These are phyloP conservation scores for Drosophila jambulina DNA, from an alignment of 1,140 invertebrate species.

Conservation along the genomic window DNA sequence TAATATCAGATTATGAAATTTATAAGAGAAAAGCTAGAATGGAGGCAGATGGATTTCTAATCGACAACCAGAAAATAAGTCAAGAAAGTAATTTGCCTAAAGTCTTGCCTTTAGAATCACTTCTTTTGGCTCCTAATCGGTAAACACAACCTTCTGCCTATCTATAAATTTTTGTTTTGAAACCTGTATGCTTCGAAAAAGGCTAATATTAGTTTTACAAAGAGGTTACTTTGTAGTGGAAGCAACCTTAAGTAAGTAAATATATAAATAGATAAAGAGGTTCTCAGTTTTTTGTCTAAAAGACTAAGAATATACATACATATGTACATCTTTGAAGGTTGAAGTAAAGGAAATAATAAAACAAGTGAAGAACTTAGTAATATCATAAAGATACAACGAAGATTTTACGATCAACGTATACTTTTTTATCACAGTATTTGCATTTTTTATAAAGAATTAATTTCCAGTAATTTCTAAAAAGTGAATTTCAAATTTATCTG, in stretches of 20 bases:
- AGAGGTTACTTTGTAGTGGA: not conserved
- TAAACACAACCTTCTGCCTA: not conserved
- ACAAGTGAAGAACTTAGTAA: not conserved
- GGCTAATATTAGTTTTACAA: constrained; percentile 6
- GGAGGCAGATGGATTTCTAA: not conserved
- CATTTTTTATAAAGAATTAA: not conserved
- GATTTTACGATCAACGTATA: too few relatives aligned
- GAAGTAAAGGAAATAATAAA: not conserved
- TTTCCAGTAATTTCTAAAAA: not conserved
- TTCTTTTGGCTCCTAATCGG: not conserved
- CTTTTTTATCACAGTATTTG: too few relatives aligned
- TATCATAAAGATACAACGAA: not conserved
- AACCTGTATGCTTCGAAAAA: not conserved
- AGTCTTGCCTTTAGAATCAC: too few relatives aligned
- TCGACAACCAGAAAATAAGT: not conserved
- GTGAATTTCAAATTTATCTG: not conserved
- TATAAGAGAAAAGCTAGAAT: not conserved
- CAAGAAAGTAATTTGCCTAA: too few relatives aligned
- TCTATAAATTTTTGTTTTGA: not conserved
- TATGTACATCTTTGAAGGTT: not conserved
- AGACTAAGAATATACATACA: not conserved
- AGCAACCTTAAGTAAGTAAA: not conserved
- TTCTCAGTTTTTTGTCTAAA: not conserved
- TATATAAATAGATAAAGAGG: not conserved
- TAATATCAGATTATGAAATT: not conserved